Conservation (phyloP, 2,113 vertebrate species). For the Sapayoa aenigma region DNA sequence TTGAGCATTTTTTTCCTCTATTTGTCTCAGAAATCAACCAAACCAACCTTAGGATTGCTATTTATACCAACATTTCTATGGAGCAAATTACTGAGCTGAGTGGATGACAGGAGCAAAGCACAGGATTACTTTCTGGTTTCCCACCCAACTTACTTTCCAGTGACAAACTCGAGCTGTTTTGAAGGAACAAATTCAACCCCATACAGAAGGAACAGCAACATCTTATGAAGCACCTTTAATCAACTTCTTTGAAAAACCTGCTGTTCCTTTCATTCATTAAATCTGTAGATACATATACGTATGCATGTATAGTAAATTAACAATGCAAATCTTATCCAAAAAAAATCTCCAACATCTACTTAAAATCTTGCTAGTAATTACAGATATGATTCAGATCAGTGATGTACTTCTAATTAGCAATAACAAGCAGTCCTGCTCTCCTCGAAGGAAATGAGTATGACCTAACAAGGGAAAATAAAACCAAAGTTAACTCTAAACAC, state of each 20-base stretch:
- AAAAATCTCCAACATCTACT: background rate
- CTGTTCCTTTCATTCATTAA: conserved; percentile 2
- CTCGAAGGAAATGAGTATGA: background rate
- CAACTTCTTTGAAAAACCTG: background rate
- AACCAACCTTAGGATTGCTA: background rate
- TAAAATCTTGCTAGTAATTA: conserved; percentile 26
- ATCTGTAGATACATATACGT: background rate
- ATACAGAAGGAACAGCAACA: background rate
- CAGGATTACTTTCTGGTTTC: conserved; percentile 2
- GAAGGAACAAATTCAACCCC: background rate
- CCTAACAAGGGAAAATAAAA: conserved; percentile 15
- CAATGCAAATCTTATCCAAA: background rate
- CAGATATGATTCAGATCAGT: conserved; percentile 33
- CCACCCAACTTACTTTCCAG: background rate
- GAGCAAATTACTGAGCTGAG: background rate
- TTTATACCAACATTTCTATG: background rate
- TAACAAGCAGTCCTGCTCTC: conserved; percentile 51
- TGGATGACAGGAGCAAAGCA: background rate
- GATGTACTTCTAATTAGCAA: conserved; percentile 57
- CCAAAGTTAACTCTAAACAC: background rate
- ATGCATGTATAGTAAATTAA: background rate
- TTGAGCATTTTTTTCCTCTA: background rate
- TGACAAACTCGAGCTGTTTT: background rate
- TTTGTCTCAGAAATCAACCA: background rate
- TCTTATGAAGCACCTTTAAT: background rate